These are phyloP conservation scores for Hapalemur alaotrensis DNA, from an alignment of 2,797 vertebrate genomes.

Conservation along the genomic window DNA sequence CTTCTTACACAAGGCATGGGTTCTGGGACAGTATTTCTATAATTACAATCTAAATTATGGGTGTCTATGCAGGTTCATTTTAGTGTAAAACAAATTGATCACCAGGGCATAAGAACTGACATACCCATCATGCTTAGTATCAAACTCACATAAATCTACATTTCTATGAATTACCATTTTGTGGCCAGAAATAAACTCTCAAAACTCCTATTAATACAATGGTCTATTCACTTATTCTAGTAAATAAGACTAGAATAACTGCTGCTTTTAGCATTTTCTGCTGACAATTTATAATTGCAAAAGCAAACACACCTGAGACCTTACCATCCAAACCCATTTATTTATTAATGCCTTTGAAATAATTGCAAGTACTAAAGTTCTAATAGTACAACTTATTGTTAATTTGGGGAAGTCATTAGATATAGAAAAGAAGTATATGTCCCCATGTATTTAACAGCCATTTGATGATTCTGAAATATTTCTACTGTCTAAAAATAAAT, in stretches of 20 bases:
- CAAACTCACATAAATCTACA: conserved; percentile 32
- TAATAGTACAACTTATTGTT: conserved; percentile 23
- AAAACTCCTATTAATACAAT: neutral
- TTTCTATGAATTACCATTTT: neutral
- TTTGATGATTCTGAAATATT: conserved; percentile 37
- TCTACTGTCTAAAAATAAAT: neutral
- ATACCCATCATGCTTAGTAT: neutral
- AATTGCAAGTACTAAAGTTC: neutral
- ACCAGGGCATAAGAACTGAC: neutral
- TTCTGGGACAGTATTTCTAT: conserved; percentile 25
- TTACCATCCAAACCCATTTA: neutral
- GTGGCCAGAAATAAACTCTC: conserved; percentile 22
- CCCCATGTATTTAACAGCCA: neutral
- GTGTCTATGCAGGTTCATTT: neutral
- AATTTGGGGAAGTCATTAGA: neutral
- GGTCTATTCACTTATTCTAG: neutral
- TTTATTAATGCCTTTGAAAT: conserved; percentile 43
- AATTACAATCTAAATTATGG: neutral
- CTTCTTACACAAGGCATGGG: neutral
- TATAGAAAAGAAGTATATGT: neutral
- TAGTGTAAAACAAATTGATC: conserved; percentile 13
- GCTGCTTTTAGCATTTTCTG: conserved; percentile 26
- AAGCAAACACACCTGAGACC: conserved; percentile 21
- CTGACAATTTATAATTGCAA: conserved; percentile 22
- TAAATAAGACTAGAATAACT: conserved; percentile 35